These are phyloP conservation scores for Dendrolimus kikuchii DNA, from an alignment of 1,140 invertebrate genomes.

Conservation along the genomic window DNA sequence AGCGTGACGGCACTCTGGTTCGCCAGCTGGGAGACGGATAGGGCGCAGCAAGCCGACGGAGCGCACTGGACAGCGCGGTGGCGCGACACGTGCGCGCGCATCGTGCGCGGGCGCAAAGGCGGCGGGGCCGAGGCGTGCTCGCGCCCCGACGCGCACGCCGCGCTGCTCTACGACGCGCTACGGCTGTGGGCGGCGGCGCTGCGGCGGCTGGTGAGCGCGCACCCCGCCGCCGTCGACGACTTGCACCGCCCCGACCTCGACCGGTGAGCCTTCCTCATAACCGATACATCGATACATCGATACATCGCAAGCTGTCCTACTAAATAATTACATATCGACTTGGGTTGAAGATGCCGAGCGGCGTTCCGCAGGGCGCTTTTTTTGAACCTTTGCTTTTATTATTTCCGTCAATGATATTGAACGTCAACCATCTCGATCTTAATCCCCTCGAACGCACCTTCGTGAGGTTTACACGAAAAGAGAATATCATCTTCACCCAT, in stretches of 20 bases:
- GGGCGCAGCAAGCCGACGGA: conserved; percentile 6
- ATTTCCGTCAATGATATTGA: too few species aligned
- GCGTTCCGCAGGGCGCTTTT: too few species aligned
- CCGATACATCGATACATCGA: too few species aligned
- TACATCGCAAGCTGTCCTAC: too few species aligned
- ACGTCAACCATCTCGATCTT: too few species aligned
- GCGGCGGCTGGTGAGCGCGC: conserved; percentile 13
- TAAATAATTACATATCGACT: too few species aligned
- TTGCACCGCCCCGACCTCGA: conserved; percentile 29
- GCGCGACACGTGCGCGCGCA: neutral
- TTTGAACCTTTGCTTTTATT: too few species aligned
- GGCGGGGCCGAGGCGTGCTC: conserved; percentile 12
- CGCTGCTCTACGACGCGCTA: conserved; percentile 43
- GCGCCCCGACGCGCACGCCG: conserved; percentile 6
- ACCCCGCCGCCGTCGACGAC: conserved; percentile 33
- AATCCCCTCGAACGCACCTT: too few species aligned
- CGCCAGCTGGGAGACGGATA: conserved; percentile 3
- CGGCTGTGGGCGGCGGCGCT: conserved; percentile 36
- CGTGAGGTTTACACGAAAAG: too few species aligned
- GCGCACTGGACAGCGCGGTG: conserved; percentile 3
- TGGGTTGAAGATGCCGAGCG: too few species aligned
- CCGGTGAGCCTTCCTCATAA: conserved; percentile 27
- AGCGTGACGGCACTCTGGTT: conserved; percentile 10
- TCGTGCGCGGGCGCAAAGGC: conserved; percentile 1
- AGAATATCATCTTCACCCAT: too few species aligned